Base-by-base conservation (phyloP, 2,797 vertebrate genomes). In the Decapterus maruadsi region DNA sequence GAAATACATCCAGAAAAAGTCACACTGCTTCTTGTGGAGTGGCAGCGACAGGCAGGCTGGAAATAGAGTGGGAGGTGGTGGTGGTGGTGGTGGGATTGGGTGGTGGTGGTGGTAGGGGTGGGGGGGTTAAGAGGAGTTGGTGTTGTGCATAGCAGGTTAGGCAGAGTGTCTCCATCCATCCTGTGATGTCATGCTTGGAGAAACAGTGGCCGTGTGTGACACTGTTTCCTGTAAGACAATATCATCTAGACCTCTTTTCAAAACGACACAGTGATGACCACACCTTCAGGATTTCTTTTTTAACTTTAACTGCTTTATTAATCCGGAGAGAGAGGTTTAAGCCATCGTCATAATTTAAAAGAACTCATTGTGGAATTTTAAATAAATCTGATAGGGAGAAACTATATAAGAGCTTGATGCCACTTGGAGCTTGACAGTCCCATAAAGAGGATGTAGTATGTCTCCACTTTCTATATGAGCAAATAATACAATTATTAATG, bases 1-100 rank as follows among this genome's bases (percentile, higher is more conserved):
- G 86, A 90, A 84, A 90, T 86, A 48, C 77, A 85, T 88, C 77
- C 64, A 83, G 83, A 88, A 3, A 73, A 81, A 86, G 90, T 86
- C 81, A 67, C 4, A 26, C 54, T n/a, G 77, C 73, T 77, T n/a
- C 76, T 78, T 62, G 59, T 58, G 59, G 78, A 84, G 59, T 29
- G 46, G 74, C 74, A 83, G 68, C 9, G 17, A 74, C 70, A 75
- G 81, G 38, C 80, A 58, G 22, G 51, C 78, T 58, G 68, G 63
- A 85, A 87, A 87, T 63, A 83, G 76, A 78, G 53, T 40, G 63
- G 68, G 68, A 20, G 45, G 63, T n/a, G 26, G 57, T 26, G 26
- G 26, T 26, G 26, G 1, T 26, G 26, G 26, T 26, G 26, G 26
- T n/a, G 26, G 26, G 1, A 26, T 26, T 26, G n/a, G 45, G 63